phyloP scores from a whole-genome alignment of 2,113 vertebrate genomes.

The Micronycteris hirsuta region DNA sequence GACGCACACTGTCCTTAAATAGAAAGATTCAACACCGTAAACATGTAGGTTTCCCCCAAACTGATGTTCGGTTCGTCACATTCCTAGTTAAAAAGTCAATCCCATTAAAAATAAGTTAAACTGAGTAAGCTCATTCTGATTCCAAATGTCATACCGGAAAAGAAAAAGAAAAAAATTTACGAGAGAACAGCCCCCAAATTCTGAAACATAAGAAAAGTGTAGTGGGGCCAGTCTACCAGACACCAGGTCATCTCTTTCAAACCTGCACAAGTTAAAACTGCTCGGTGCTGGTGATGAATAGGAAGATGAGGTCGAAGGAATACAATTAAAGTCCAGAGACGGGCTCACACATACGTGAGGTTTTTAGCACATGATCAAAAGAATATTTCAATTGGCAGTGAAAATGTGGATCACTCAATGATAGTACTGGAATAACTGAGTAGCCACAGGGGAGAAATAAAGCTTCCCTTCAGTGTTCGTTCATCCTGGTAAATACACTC shows the following conservation, averaged over 20 bases:
- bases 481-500: neutral
- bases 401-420: neutral
- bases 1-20: neutral
- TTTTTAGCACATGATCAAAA: neutral
- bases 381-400: neutral
- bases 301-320: neutral
- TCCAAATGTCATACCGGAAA: neutral
- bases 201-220: neutral
- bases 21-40: neutral
- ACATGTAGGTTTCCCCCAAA: neutral
- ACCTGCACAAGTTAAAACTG: neutral
- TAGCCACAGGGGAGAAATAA: neutral
- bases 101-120: neutral
- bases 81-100: neutral
- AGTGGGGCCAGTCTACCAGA: neutral
- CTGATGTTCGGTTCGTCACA: neutral
- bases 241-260: neutral
- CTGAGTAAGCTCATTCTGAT: neutral
- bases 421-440: neutral
- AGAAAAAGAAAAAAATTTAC: neutral
- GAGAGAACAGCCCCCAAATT: neutral
- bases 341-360: neutral
- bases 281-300: neutral
- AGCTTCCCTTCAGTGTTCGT: neutral
- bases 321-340: neutral